Percentiles rank a stretch among this genome's conserved stretches.
Conservation (phyloP, 2,888 invertebrate species). For the Blera fallax region DNA sequence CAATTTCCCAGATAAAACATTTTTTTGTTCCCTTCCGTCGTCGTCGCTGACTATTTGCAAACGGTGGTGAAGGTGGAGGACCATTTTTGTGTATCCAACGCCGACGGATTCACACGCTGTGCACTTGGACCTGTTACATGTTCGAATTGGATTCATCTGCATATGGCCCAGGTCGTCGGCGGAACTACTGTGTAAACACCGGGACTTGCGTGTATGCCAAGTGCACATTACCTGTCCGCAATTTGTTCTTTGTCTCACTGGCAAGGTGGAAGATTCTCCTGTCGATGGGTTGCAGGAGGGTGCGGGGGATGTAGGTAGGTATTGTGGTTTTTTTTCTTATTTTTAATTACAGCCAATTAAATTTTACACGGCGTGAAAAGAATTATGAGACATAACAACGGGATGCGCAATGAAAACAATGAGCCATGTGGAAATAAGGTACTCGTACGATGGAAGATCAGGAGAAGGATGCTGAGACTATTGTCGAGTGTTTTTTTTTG, state of each 20-base stretch:
- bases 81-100: constrained; percentile 21
- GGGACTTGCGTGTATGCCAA: constrained; percentile 37
- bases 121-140: constrained; percentile 70
- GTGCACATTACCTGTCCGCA: constrained; percentile 69
- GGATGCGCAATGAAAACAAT: constrained; percentile 68
- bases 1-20: constrained; percentile 73
- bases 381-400: constrained; percentile 67
- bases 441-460: neutral
- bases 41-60: neutral
- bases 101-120: constrained; percentile 52
- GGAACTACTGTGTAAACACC: constrained; percentile 65
- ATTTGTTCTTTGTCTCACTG: constrained; percentile 70
- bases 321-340: constrained; percentile 6
- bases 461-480: constrained; percentile 28
- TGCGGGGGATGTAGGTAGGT: too few relatives aligned
- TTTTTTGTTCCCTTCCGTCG: constrained; percentile 45
- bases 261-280: constrained; percentile 35
- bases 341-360: constrained; percentile 73
- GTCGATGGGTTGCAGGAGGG: neutral
- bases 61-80: constrained; percentile 23
- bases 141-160: constrained; percentile 66
- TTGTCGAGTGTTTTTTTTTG: constrained; percentile 41
- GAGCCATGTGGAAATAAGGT: constrained; percentile 45
- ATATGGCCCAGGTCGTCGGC: constrained; percentile 43
- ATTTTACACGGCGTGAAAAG: constrained; percentile 72